Conservation (phyloP, 2,113 vertebrate species). For the Cnemophilus loriae region DNA sequence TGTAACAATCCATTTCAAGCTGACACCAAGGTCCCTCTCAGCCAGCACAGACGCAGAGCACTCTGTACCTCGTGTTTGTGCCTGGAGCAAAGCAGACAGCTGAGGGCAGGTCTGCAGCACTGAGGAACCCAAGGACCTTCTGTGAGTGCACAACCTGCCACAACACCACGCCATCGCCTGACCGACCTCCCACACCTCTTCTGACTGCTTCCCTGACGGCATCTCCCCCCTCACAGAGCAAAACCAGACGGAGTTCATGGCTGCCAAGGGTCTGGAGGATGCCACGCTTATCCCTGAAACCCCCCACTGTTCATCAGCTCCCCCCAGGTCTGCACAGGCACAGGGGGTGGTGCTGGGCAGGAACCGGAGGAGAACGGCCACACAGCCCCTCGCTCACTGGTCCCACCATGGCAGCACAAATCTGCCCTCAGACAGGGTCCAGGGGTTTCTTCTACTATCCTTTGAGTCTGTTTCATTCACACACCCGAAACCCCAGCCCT, state of each 20-base stretch:
- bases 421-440: background rate
- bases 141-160: background rate
- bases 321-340: background rate
- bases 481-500: background rate
- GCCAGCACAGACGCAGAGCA: background rate
- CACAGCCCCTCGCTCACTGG: rapidly evolving
- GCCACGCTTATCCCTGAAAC: rapidly evolving
- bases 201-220: background rate
- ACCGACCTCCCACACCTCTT: background rate
- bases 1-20: background rate
- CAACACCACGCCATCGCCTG: rapidly evolving
- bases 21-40: background rate
- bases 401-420: background rate
- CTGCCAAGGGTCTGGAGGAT: background rate
- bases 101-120: background rate
- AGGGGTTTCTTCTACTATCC: background rate
- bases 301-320: rapidly evolving
- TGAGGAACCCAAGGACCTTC: background rate
- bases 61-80: background rate
- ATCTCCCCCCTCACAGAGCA: background rate
- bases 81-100: background rate
- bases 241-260: background rate
- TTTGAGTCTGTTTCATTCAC: background rate
- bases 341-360: background rate
- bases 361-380: background rate